phyloP scores from a whole-genome alignment of 2,113 vertebrate species.

The Neomonachus schauinslandi region DNA sequence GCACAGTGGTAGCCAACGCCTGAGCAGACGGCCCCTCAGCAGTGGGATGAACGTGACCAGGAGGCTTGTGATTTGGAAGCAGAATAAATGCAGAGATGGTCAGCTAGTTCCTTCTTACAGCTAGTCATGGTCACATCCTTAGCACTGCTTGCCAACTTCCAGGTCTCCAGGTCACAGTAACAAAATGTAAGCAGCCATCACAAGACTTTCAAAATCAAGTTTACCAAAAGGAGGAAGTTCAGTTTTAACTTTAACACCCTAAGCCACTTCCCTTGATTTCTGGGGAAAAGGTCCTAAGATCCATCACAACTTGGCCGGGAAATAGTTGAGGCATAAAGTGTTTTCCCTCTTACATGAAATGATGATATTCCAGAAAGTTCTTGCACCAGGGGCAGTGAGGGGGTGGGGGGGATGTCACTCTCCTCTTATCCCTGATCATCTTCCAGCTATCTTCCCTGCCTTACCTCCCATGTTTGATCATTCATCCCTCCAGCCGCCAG shows the following conservation, averaged over 20 bases:
- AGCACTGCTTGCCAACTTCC: background rate
- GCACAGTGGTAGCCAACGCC: rapidly evolving
- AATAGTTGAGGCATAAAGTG: background rate
- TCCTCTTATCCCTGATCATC: background rate
- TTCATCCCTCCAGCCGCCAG: background rate
- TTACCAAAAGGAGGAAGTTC: background rate
- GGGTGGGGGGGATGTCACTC: background rate
- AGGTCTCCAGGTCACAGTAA: background rate
- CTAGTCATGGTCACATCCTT: background rate
- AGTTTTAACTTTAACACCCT: background rate
- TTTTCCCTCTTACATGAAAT: background rate
- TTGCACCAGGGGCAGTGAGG: background rate
- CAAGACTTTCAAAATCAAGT: background rate
- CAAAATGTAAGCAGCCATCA: background rate
- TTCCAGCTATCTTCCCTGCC: no score
- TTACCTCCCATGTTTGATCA: background rate
- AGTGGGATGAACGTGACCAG: background rate
- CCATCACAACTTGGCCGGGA: background rate
- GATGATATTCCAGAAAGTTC: background rate
- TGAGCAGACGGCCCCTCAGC: background rate
- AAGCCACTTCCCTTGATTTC: background rate
- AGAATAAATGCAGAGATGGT: background rate
- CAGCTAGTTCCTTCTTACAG: background rate
- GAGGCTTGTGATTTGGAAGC: background rate
- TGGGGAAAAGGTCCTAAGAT: background rate